Base-by-base conservation (phyloP, 2,888 invertebrate species). In the Phyto melanocephala region DNA sequence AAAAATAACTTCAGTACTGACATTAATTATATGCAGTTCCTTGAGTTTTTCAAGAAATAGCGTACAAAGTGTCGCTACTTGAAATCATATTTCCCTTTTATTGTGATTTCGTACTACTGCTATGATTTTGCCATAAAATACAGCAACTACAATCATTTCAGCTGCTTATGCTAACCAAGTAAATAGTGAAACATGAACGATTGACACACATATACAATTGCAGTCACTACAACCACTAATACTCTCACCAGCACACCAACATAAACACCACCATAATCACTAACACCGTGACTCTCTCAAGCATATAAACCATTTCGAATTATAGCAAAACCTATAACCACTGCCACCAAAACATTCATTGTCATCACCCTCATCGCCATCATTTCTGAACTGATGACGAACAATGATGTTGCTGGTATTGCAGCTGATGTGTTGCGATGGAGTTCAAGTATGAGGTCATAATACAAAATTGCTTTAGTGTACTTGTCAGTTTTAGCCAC, bases 401-500 rank as follows among this genome's bases (percentile, higher is more conserved):
- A 28, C 28, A 28, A 6, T 5, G 28, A 37, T 45, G 56, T 8
- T 70, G 52, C 8, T 56, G 28, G 4, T 35, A 54, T n/a, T 63
- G 24, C 0, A 22, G 22, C n/a, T 45, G 60, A 60, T 80, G 42
- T 65, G 22, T 37, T 45, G 7, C 35, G 11, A 35, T 37, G 33
- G 63, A 82, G 82, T 82, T 82, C 79, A 82, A 82, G 82, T 76
- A 71, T 79, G 79, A 79, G 82, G 79, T 82, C 82, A 82, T 71
- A 47, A 35, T 70, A 37, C 11, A 56, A 81, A 78, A 58, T 58
- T 50, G 22, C 15, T 78, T 35, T 70, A 65, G 17, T 65, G 67
- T 58, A 52, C 58, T 45, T 75, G 74, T 24, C 63, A 37, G 37
- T 15, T 62, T 11, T 15, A 54, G 45, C 24, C 54, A 74, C 28